Percentiles rank a stretch among this genome's conserved stretches.
Conservation (phyloP, 2,888 invertebrate species). For the Leucophora obtusa region DNA sequence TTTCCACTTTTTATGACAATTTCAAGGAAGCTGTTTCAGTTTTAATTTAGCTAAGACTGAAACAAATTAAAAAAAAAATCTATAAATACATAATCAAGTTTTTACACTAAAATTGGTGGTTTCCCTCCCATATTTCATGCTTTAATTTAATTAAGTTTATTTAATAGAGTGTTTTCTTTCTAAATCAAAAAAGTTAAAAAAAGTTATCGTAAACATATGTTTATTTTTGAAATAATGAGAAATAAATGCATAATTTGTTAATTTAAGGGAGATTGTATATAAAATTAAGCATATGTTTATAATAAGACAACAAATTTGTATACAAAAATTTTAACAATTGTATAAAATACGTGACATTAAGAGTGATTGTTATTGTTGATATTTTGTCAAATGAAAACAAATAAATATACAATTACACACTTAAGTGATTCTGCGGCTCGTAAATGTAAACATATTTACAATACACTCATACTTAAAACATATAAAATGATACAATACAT, state of each 20-base stretch:
- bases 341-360: conserved; percentile 63
- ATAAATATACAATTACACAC: conserved; percentile 78
- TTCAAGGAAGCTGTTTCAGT: neutral
- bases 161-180: neutral
- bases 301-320: neutral
- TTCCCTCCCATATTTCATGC: neutral
- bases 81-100: conserved; percentile 3
- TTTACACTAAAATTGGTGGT: neutral
- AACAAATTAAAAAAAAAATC: neutral
- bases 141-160: neutral
- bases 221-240: neutral
- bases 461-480: conserved; percentile 6
- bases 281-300: conserved; percentile 21
- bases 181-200: neutral
- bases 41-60: neutral
- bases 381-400: conserved; percentile 76
- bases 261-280: too few relatives aligned
- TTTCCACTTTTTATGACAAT: conserved; percentile 42
- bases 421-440: conserved; percentile 72
- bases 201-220: neutral
- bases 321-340: conserved; percentile 52
- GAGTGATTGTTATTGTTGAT: conserved; percentile 76
- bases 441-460: conserved; percentile 51
- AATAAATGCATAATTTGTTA: neutral
- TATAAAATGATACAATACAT: conserved; percentile 21